These are phyloP conservation scores for Bungarus multicinctus DNA, from an alignment of 2,113 vertebrate species.

Conservation along the genomic window DNA sequence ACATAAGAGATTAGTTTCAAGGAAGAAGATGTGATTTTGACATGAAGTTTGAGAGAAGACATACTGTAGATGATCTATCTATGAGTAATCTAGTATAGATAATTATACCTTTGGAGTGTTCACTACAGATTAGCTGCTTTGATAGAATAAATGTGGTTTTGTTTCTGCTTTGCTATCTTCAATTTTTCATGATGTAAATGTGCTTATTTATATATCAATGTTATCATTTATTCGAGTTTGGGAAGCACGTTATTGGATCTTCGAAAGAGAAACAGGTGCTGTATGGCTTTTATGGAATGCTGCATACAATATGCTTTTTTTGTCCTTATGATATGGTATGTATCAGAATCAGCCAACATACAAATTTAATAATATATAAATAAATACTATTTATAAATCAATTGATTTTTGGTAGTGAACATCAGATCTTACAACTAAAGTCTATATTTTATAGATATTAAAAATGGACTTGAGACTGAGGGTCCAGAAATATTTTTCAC, in stretches of 20 bases:
- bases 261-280: slow-evolving; percentile 15
- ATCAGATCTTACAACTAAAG: neutral
- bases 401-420: neutral
- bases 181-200: slow-evolving; percentile 18
- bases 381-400: neutral
- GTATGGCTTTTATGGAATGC: slow-evolving; percentile 45
- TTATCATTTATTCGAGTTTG: slow-evolving; percentile 49
- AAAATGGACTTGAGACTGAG: neutral
- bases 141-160: slow-evolving; percentile 28
- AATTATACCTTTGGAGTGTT: neutral
- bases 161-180: slow-evolving; percentile 13
- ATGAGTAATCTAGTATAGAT: neutral
- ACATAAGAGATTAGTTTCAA: neutral
- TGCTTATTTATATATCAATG: slow-evolving; percentile 23
- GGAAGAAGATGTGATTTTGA: neutral
- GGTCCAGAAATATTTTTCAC: neutral
- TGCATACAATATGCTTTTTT: slow-evolving; percentile 18
- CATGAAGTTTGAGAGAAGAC: neutral
- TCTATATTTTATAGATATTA: neutral
- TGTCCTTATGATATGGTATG: neutral
- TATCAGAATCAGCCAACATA: neutral
- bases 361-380: neutral
- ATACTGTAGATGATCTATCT: neutral
- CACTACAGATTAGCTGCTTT: neutral
- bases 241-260: slow-evolving; percentile 33